Conservation (phyloP, 2,113 vertebrate genomes). For the Heptranchias perlo region DNA sequence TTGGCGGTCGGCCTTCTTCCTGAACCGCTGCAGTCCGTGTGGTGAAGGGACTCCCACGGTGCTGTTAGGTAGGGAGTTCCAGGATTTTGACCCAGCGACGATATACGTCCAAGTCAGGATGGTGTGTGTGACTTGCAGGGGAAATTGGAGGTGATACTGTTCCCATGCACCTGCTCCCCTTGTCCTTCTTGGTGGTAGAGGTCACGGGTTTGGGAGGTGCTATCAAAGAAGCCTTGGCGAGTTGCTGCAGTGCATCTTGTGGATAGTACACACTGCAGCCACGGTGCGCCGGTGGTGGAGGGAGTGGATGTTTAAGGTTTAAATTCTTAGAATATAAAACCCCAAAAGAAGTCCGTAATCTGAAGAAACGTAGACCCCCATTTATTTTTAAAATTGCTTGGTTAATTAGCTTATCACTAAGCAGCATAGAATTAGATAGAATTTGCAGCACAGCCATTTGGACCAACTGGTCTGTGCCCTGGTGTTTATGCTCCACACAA, state of each 20-base stretch:
- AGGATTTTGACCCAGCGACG: too few relatives aligned
- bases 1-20: too few relatives aligned
- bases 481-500: too few relatives aligned
- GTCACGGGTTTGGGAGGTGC: background rate
- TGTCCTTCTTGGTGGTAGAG: background rate
- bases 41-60: too few relatives aligned
- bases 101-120: too few relatives aligned
- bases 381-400: slow-evolving; percentile 35
- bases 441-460: too few relatives aligned
- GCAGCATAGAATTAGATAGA: too few relatives aligned
- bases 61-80: too few relatives aligned
- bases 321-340: slow-evolving; percentile 39
- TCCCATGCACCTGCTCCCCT: background rate
- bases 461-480: too few relatives aligned
- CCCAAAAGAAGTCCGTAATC: slow-evolving; percentile 44
- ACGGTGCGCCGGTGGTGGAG: background rate
- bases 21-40: too few relatives aligned
- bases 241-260: background rate
- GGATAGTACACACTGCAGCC: background rate
- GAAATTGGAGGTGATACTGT: background rate
- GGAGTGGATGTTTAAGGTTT: background rate
- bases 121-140: background rate
- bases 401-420: slow-evolving; percentile 51
- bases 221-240: background rate
- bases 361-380: slow-evolving; percentile 43